Evolutionary conservation across 1,140 invertebrate species (phyloP), one percentile per base, ranked within the genome.

Genomic region (Microvelia longipes): DNA sequence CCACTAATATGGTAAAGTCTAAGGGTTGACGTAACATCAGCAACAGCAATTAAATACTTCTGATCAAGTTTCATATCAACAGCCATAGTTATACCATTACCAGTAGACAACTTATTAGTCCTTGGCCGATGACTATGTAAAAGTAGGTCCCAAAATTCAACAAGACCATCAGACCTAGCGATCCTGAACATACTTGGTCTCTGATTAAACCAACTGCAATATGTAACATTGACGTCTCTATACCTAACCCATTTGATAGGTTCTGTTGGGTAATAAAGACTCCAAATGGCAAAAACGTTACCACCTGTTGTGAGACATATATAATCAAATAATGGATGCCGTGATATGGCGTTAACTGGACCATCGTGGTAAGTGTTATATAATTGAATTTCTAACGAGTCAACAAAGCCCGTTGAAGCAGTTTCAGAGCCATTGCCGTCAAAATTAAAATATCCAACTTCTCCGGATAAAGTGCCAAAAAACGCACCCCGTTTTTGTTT

Each of bases 81-180:
- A 5, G 35, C 35, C 35, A 50, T 50, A 28, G 69, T 73, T 2
- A 73, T 70, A 1, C 67, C 35, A n/a, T 50, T 30, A 1, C 72
- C 72, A 66, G 70, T 68, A 0, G 71, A 68, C 14, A 69, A 28
- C n/a, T 69, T 70, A 2, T 69, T 35, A 28, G 30, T 68, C 19
- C 67, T 64, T 1, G 68, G 69, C 25, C 65, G 64, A 62, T 73
- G 70, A 30, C 71, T 73, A 29, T 70, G 69, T n/a, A 67, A 29
- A 0, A 74, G 25, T 2, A 74, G 25, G 26, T 74, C 73, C 73
- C 73, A 74, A 28, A 74, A 71, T 64, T 74, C 73, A 15, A 74
- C 68, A 25, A 68, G 35, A 2, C 73, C 73, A 50, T 73, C 70
- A 28, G 67, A 67, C 15, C 65, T 29, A 2, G 72, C 72, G 15